Base-by-base conservation (phyloP, 2,797 vertebrate genomes). In the Eutrigla gurnardus region DNA sequence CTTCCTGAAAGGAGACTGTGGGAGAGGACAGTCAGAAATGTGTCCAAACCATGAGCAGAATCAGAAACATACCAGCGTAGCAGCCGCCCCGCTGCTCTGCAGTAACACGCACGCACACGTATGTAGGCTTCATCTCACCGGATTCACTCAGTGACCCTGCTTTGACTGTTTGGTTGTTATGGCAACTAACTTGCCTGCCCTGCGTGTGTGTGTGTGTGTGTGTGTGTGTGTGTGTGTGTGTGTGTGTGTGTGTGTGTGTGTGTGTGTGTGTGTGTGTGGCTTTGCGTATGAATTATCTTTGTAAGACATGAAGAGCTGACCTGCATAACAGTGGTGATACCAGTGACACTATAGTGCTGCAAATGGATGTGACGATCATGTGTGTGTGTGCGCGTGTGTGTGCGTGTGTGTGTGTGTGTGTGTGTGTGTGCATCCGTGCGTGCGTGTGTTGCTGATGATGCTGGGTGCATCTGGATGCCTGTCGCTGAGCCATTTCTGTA, bases 161-260 rank as follows among this genome's bases (percentile, higher is more conserved):
- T 79, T 75, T 79, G 73, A 76, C 85, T 83, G 88, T 76, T 78
- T 73, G 54, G 90, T 90, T 83, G 81, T 81, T 50, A 86, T 88
- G 85, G 88, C 45, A 84, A 90, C 86, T 59, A 32, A 32, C 8
- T 76, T 0, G 36, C 49, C 52, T 75, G 37, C 66, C 62, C 79
- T 65, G 72, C 53, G n/a, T 65, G 7, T 73, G 33, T 68, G 33
- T 69, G 47, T 65, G 59, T 59, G n/a, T 55, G 59, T 62, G 45
- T 47, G 47, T 74, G n/a, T n/a, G n/a, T n/a, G n/a, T n/a, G n/a
- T 39, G 12, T 50, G 73, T 54, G n/a, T 66, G 10, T 68, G n/a
- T 65, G 33, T 70, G 50, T 63, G 60, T 61, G n/a, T 50, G 50
- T 39, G 12, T 50, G 73, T 54, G n/a, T 66, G 10, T 68, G n/a